These are phyloP conservation scores for Anabas testudineus DNA, from an alignment of 2,797 vertebrate species.

Conservation along the genomic window DNA sequence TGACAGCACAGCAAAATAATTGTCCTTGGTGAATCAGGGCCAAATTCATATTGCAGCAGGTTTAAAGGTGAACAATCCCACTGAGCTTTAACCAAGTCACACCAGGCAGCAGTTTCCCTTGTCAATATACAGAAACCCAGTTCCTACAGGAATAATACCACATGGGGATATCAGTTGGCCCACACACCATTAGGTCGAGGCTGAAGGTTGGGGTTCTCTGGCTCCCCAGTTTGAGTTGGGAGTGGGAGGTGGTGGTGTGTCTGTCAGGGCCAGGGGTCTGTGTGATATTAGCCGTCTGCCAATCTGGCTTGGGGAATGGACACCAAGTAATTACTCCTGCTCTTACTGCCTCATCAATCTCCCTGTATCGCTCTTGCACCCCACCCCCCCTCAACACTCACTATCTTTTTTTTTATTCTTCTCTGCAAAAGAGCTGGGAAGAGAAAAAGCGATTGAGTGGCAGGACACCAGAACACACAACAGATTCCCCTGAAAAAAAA, in stretches of 20 bases:
- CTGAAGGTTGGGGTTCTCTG: constrained; percentile 77
- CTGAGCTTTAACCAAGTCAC: constrained; percentile 27
- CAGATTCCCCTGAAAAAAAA: constrained; percentile 42
- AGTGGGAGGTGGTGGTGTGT: constrained; percentile 64
- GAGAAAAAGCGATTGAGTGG: constrained; percentile 73
- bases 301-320: constrained; percentile 89
- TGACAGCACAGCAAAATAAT: constrained; percentile 3
- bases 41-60: constrained; percentile 26
- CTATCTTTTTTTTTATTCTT: constrained; percentile 79
- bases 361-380: constrained; percentile 82
- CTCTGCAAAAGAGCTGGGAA: constrained; percentile 62
- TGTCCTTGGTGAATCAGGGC: constrained; percentile 24
- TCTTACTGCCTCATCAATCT: constrained; percentile 91
- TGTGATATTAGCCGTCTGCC: constrained; percentile 90
- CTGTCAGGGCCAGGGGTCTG: constrained; percentile 87
- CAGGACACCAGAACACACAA: constrained; percentile 74
- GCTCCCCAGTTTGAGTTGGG: constrained; percentile 72
- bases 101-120: constrained; percentile 42
- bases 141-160: constrained; percentile 79
- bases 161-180: constrained; percentile 78
- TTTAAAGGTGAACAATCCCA: constrained; percentile 44
- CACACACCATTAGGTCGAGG: constrained; percentile 78
- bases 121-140: constrained; percentile 56
- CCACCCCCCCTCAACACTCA: constrained; percentile 44
- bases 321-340: constrained; percentile 90